Evolutionary conservation across 2,113 vertebrate genomes (phyloP).

Genomic region (Colaptes auratus): DNA sequence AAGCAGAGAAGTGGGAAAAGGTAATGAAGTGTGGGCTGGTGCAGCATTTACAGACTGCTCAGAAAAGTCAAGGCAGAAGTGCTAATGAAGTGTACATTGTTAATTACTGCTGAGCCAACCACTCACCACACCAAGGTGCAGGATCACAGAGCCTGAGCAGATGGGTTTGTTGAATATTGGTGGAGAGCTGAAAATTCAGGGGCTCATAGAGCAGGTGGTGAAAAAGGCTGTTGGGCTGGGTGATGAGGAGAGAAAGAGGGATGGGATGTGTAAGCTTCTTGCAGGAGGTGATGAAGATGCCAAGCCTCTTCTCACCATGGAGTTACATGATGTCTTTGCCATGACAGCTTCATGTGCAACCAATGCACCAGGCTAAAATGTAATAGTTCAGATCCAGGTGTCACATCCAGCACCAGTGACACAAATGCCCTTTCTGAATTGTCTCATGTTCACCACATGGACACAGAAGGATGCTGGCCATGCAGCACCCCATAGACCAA

Average conservation of each 20-base stretch:
- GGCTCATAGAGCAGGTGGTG: neutral
- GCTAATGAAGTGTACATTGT: neutral
- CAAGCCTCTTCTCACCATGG: neutral
- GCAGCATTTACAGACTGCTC: neutral
- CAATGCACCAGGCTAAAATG: neutral
- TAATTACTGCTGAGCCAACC: neutral
- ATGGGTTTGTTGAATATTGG: neutral
- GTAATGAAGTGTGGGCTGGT: neutral
- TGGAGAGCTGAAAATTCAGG: neutral
- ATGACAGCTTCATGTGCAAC: neutral
- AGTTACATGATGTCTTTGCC: neutral
- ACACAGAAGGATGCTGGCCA: neutral
- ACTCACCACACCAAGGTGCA: neutral
- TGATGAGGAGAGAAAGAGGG: neutral
- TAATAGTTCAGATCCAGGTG: neutral
- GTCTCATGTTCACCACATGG: neutral
- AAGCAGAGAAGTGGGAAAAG: neutral
- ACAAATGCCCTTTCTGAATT: neutral
- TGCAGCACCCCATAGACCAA: neutral
- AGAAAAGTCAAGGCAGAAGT: neutral
- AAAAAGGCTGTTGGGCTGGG: neutral
- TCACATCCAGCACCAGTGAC: neutral
- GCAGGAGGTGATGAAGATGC: fast-evolving
- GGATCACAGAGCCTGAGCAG: neutral
- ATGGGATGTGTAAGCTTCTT: neutral